Conservation (phyloP, 1,140 invertebrate genomes). For the Papilio machaon region DNA sequence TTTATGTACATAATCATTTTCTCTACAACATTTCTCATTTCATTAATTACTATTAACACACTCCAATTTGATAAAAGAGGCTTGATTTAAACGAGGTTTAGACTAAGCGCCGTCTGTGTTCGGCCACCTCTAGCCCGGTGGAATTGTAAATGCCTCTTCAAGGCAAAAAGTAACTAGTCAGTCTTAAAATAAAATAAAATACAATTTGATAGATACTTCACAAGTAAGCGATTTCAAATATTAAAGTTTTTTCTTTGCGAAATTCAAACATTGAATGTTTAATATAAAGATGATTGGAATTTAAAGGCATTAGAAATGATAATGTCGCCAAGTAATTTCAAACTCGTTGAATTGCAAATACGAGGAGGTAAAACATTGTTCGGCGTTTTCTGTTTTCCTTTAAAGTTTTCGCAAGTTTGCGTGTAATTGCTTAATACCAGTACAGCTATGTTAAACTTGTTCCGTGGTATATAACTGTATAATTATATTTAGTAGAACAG, state of each 20-base stretch:
- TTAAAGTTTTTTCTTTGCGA: not conserved
- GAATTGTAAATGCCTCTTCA: too few species aligned
- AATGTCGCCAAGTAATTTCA: conserved; percentile 59
- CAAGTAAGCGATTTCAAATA: not conserved
- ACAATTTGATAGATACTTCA: not conserved
- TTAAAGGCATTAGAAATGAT: conserved; percentile 46
- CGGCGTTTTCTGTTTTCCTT: conserved; percentile 63
- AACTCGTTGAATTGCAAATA: conserved; percentile 74
- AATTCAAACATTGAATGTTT: not conserved
- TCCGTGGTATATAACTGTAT: conserved; percentile 42
- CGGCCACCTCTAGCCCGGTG: too few species aligned
- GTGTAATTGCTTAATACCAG: conserved; percentile 70
- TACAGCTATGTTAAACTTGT: conserved; percentile 53
- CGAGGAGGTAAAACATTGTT: conserved; percentile 63
- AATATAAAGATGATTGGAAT: conserved; percentile 2
- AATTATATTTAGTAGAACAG: conserved; percentile 28
- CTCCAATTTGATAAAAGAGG: not conserved
- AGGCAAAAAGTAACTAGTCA: too few species aligned
- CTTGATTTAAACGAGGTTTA: too few species aligned
- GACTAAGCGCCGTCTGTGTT: too few species aligned
- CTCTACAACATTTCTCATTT: not conserved
- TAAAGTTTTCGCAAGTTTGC: conserved; percentile 62
- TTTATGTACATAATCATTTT: not conserved
- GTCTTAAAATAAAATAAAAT: not conserved
- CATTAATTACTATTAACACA: not conserved